Evolutionary conservation across 2,113 vertebrate genomes (phyloP).

Genomic region (Alligator sinensis): DNA sequence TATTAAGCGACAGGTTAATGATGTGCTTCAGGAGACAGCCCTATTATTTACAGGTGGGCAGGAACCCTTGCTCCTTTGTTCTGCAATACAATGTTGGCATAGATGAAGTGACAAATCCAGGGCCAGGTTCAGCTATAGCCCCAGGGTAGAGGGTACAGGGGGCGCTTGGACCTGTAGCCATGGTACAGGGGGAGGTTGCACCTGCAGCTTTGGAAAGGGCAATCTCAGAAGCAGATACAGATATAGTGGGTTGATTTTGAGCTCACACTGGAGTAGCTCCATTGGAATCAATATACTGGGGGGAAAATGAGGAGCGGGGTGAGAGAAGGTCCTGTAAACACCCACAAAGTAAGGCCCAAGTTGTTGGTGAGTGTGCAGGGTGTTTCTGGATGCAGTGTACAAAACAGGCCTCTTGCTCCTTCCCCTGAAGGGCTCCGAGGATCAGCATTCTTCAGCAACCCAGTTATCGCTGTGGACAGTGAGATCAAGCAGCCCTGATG

Average conservation of each 20-base stretch:
- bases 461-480: rapidly evolving
- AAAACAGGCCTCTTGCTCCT: background rate
- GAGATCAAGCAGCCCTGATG: rapidly evolving
- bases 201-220: rapidly evolving
- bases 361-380: background rate
- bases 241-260: rapidly evolving
- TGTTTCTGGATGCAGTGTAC: background rate
- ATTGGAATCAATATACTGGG: background rate
- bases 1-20: background rate
- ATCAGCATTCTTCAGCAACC: background rate
- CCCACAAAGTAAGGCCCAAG: background rate
- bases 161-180: background rate
- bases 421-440: background rate
- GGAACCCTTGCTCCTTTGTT: background rate
- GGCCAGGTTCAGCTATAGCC: background rate
- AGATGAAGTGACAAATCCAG: rapidly evolving
- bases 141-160: rapidly evolving
- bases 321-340: too few relatives aligned
- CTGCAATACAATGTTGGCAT: background rate
- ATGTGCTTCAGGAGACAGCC: background rate
- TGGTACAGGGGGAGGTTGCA: background rate
- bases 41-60: conserved; percentile 27
- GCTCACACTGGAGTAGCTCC: rapidly evolving
- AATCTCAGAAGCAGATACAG: background rate
- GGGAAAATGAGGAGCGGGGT: background rate